These are phyloP conservation scores for Thera britannica DNA, from an alignment of 2,888 invertebrate species.

Conservation along the genomic window DNA sequence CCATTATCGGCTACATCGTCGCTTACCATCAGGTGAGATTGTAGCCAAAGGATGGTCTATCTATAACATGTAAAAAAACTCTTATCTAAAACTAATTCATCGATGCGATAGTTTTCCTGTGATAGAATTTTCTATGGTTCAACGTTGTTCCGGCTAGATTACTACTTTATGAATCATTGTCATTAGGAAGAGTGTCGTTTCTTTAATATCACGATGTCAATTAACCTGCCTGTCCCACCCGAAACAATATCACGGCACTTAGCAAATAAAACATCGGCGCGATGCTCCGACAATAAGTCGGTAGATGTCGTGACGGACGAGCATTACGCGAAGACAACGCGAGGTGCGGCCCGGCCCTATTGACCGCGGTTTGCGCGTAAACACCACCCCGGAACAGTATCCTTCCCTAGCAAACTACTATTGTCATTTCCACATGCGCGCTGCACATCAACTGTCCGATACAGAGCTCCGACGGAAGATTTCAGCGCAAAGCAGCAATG, in stretches of 20 bases:
- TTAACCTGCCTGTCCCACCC: conserved; percentile 65
- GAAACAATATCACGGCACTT: conserved; percentile 71
- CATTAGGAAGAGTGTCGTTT: conserved; percentile 59
- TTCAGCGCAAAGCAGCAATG: conserved; percentile 48
- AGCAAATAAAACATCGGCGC: conserved; percentile 75
- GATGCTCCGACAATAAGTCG: conserved; percentile 67
- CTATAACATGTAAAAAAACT: neutral
- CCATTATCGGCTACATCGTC: no score
- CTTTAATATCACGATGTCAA: conserved; percentile 73
- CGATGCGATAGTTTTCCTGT: neutral
- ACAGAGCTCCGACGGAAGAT: neutral
- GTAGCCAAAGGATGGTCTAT: no score
- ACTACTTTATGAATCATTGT: conserved; percentile 36
- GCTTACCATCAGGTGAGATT: no score
- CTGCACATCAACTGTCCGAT: conserved; percentile 26
- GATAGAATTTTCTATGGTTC: neutral
- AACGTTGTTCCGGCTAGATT: neutral
- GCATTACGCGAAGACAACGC: conserved; percentile 78
- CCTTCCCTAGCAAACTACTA: conserved; percentile 48
- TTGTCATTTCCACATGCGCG: conserved; percentile 30
- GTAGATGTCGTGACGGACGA: conserved; percentile 76
- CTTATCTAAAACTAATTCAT: neutral
- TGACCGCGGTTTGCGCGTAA: conserved; percentile 80
- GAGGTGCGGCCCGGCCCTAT: conserved; percentile 79
- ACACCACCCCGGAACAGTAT: conserved; percentile 65